phyloP scores from a whole-genome alignment of 2,113 vertebrate genomes.

The Leucopsar rothschildi region DNA sequence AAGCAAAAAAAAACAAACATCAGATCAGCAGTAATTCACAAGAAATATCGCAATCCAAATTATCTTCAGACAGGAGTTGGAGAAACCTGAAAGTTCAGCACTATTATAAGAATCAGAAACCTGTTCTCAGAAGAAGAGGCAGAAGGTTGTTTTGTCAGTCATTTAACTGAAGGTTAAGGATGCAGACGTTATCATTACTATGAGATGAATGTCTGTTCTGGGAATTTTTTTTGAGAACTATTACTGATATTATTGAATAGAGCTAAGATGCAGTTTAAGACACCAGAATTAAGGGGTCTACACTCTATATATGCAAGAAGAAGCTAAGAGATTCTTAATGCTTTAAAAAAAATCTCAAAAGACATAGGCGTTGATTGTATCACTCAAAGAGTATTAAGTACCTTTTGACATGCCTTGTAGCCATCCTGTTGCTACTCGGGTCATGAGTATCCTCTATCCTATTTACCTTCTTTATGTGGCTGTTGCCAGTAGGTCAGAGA shows the following conservation, averaged over 20 bases:
- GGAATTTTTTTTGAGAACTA: not conserved
- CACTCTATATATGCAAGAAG: not conserved
- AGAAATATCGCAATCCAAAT: not conserved
- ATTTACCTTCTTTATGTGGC: not conserved
- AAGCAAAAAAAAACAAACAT: not conserved
- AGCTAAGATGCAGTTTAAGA: not conserved
- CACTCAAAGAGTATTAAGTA: not conserved
- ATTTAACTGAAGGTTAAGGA: not conserved
- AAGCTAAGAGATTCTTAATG: not conserved
- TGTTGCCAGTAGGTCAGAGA: not conserved
- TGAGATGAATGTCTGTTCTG: not conserved
- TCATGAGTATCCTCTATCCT: not conserved
- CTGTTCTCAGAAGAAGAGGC: not conserved
- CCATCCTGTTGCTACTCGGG: not conserved
- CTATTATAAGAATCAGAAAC: not conserved
- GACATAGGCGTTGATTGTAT: not conserved
- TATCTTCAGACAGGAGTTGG: not conserved
- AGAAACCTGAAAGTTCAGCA: not conserved
- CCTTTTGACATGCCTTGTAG: not conserved
- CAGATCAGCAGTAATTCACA: not conserved
- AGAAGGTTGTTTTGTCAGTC: not conserved
- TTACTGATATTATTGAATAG: not conserved
- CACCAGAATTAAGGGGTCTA: not conserved
- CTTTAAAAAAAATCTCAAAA: not conserved
- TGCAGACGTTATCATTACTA: not conserved